phyloP scores from a whole-genome alignment of 2,888 invertebrate species.

The Leptopterna dolabrata region DNA sequence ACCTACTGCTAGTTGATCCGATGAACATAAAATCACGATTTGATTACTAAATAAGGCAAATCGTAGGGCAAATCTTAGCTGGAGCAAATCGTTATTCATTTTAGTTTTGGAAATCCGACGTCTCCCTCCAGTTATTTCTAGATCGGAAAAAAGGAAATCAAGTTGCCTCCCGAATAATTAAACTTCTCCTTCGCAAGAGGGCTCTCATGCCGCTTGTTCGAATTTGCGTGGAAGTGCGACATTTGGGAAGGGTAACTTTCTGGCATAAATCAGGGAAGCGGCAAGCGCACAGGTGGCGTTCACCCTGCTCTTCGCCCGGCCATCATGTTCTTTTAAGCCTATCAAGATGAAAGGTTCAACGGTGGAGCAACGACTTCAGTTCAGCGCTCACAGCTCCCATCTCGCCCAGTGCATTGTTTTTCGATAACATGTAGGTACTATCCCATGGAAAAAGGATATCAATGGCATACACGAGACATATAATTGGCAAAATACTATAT shows the following conservation, averaged over 20 bases:
- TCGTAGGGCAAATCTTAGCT: no score
- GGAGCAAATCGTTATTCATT: no score
- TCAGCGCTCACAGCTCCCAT: neutral
- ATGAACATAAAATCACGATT: no score
- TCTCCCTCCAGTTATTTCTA: neutral
- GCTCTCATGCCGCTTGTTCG: neutral
- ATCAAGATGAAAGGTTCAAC: neutral
- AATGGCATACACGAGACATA: no score
- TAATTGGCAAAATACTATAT: no score
- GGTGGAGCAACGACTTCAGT: neutral
- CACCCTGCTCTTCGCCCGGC: neutral
- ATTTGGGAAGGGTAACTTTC: neutral
- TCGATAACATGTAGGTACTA: no score
- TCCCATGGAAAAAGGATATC: no score
- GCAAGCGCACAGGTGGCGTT: conserved; percentile 2
- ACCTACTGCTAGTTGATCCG: no score
- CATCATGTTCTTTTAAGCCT: neutral
- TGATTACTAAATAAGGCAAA: no score
- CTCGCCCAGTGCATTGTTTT: neutral
- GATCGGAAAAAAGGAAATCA: neutral
- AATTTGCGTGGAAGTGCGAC: neutral
- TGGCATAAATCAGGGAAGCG: neutral
- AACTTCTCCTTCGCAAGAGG: neutral
- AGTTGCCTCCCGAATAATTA: neutral
- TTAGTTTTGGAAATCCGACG: no score